phyloP scores from a whole-genome alignment of 2,113 vertebrate species.

The Phalacrocorax carbo region DNA sequence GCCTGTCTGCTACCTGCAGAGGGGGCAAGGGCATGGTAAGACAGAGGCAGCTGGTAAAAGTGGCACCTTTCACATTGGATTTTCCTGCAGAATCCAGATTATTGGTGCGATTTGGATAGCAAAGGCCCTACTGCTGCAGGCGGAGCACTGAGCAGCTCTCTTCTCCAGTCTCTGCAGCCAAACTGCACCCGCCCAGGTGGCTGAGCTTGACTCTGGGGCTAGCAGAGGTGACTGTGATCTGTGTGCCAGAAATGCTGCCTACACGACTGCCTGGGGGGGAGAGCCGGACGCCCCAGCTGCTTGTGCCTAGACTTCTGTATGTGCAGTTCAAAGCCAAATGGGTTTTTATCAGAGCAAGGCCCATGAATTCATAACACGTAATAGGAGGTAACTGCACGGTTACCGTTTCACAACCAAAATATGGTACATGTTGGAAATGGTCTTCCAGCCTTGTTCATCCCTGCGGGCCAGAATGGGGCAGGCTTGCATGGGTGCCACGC shows the following conservation, averaged over 20 bases:
- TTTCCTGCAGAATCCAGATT: neutral
- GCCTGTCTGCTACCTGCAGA: neutral
- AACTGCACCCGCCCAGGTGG: neutral
- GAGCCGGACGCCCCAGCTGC: neutral
- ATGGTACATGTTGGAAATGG: neutral
- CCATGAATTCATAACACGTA: neutral
- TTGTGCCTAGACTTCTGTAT: neutral
- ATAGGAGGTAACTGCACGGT: neutral
- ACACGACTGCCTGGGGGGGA: neutral
- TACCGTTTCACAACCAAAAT: neutral
- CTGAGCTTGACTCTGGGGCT: rapidly evolving
- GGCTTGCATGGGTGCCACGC: neutral
- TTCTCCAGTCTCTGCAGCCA: neutral
- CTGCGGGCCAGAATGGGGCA: neutral
- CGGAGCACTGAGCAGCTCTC: neutral
- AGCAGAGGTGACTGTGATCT: neutral
- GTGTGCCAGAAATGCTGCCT: neutral
- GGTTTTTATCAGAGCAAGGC: neutral
- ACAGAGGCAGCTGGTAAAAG: neutral
- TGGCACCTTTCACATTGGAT: neutral
- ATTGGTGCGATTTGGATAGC: neutral
- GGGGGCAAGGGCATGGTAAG: neutral
- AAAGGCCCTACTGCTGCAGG: neutral
- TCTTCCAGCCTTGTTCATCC: neutral
- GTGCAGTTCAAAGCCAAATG: neutral